Base-by-base conservation (phyloP, 2,888 invertebrate species). In the Drosophila tanythrix region DNA sequence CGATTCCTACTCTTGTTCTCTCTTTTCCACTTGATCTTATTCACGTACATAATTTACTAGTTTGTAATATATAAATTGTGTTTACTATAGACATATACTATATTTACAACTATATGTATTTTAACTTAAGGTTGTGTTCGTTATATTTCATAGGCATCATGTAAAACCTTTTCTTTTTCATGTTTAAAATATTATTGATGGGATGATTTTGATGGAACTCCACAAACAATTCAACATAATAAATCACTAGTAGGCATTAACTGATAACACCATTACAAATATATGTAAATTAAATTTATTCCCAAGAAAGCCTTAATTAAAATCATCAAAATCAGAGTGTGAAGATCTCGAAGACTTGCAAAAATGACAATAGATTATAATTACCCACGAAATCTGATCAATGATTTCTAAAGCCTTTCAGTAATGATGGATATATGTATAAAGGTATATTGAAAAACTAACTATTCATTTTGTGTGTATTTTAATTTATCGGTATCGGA, bases 41-140 rank as follows among this genome's bases (percentile, higher is more conserved):
- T 4, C 21, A 46, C 46, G 46, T 46, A 46, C 46, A 46, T 46
- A 46, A 46, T 46, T 46, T 25, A 46, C 46, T 46, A 46, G 21
- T 21, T 21, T 46, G 21, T 46, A 46, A 21, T 21, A 8, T 8
- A 21, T 46, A 21, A 13, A 25, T 25, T 25, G 46, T 46, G 21
- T 46, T 46, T 46, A 46, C 46, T 46, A 25, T 46, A 46, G 46
- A 25, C 15, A 25, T 46, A 46, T 25, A 25, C 46, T 46, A 46
- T 46, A 46, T 46, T 46, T 46, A 46, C 46, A 46, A 2, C 21
- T 46, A 21, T 21, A 21, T 21, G 13, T 46, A 21, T 46, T 13
- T 46, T 46, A 46, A 46, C 21, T 46, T 46, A 21, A 46, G 25
- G 3, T 46, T 46, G 46, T 21, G 21, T 46, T 46, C 8, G 15